Base-by-base conservation (phyloP, 1,140 invertebrate species). In the Octopus bimaculoides region DNA sequence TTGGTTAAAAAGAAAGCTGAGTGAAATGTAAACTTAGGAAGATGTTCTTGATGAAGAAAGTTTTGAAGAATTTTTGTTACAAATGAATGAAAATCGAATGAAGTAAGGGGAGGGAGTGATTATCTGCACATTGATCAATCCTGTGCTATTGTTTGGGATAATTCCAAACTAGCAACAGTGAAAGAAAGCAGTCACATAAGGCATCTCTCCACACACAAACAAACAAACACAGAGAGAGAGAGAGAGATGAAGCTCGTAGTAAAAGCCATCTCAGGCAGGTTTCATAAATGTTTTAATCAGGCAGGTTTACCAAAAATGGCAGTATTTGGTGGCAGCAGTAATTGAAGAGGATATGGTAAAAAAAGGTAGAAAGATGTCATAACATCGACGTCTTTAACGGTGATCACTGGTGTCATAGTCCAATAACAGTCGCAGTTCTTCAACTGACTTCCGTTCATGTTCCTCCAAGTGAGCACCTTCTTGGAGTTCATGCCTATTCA, bases 401-500 rank as follows among this genome's bases (percentile, higher is more conserved):
- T 85, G 75, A 61, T 86, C 85, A 12, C 79, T 75, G 12, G 83
- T 79, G 74, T 86, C 85, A 77, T 83, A 82, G 78, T 88, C 86
- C 84, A 86, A 88, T 26, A 85, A 82, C n/a, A 84, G 76, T 73
- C 81, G 83, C 1, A 89, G 82, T 20, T 81, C 81, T 78, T 86
- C 82, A 4, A 89, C 88, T 73, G 86, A 86, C 78, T 86, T 88
- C 77, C 86, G 87, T 76, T 89, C 89, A 75, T 82, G 83, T 52
- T 88, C 87, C 66, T 89, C 87, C n/a, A 89, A 81, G 55, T 82
- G 84, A 0, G 86, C 87, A 4, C 84, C 86, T 55, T 88, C 87
- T 77, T 89, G 88, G 83, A 89, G 84, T 78, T 89, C 89, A 80
- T 88, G 86, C 9, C 89, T 80, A 81, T 89, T 87, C 75, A 85